phyloP scores from a whole-genome alignment of 2,888 invertebrate genomes.

The Amphipyra tragopoginis region DNA sequence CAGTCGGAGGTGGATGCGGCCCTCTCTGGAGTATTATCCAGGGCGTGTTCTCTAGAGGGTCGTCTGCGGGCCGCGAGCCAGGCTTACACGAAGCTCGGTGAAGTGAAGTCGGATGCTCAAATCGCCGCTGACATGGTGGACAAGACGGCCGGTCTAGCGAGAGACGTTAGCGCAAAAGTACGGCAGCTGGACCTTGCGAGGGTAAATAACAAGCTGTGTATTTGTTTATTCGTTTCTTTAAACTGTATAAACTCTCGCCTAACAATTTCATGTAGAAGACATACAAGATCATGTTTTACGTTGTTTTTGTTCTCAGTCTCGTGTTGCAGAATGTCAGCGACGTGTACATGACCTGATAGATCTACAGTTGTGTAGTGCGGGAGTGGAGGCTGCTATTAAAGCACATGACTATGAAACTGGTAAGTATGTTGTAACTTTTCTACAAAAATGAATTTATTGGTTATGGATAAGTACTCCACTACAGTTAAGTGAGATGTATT shows the following conservation, averaged over 20 bases:
- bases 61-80: slow-evolving; percentile 95
- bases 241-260: background rate
- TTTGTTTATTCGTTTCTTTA: background rate
- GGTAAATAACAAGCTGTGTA: slow-evolving; percentile 84
- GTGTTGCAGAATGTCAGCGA: slow-evolving; percentile 98
- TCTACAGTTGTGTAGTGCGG: slow-evolving; percentile 98
- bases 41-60: slow-evolving; percentile 94
- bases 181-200: slow-evolving; percentile 97
- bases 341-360: slow-evolving; percentile 98
- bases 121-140: slow-evolving; percentile 96
- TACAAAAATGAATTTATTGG: no score
- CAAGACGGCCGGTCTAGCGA: slow-evolving; percentile 96
- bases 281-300: no score
- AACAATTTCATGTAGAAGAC: background rate
- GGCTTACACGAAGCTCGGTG: slow-evolving; percentile 94
- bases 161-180: slow-evolving; percentile 98
- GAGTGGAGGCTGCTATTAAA: slow-evolving; percentile 97
- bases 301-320: slow-evolving; percentile 89
- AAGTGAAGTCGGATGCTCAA: slow-evolving; percentile 94
- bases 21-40: slow-evolving; percentile 92
- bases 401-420: slow-evolving; percentile 98
- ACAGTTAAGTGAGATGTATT: no score
- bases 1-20: slow-evolving; percentile 93
- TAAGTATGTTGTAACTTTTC: slow-evolving; percentile 49
- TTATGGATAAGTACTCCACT: no score